phyloP scores from a whole-genome alignment of 2,113 vertebrate genomes.

The Naja naja region DNA sequence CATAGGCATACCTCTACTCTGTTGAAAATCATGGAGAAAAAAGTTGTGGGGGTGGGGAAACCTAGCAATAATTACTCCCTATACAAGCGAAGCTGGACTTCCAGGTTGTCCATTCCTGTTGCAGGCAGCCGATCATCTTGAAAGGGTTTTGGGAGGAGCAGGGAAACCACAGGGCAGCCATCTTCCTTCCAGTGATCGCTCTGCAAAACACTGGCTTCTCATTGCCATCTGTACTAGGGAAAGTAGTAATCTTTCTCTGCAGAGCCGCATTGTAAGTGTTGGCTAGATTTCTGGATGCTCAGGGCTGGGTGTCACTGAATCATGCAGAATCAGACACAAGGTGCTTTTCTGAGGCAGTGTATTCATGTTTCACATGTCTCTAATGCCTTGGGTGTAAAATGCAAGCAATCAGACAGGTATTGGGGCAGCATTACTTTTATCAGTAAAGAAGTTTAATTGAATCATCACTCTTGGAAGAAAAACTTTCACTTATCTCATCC shows the following conservation, averaged over 20 bases:
- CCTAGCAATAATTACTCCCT: neutral
- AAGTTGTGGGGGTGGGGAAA: accelerated
- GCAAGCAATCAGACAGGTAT: neutral
- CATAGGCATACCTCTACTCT: neutral
- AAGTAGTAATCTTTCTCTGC: neutral
- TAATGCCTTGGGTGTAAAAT: neutral
- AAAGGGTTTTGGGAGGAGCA: neutral
- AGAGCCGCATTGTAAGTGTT: neutral
- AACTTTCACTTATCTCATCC: neutral
- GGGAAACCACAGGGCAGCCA: neutral
- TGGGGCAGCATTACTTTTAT: neutral
- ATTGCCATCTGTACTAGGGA: neutral
- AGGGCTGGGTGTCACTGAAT: neutral
- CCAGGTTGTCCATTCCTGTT: neutral
- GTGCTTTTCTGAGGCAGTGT: too few relatives aligned
- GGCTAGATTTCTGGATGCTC: neutral
- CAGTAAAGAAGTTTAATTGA: neutral
- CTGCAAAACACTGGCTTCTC: neutral
- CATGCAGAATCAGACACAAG: neutral
- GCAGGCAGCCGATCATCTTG: neutral
- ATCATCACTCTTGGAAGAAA: neutral
- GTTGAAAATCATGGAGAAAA: neutral
- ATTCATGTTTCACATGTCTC: neutral
- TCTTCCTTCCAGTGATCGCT: neutral
- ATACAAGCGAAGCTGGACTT: neutral